Percentiles rank a stretch among this genome's conserved stretches.
Conservation (phyloP, 2,888 invertebrate genomes). For the Ennomos erosarius region DNA sequence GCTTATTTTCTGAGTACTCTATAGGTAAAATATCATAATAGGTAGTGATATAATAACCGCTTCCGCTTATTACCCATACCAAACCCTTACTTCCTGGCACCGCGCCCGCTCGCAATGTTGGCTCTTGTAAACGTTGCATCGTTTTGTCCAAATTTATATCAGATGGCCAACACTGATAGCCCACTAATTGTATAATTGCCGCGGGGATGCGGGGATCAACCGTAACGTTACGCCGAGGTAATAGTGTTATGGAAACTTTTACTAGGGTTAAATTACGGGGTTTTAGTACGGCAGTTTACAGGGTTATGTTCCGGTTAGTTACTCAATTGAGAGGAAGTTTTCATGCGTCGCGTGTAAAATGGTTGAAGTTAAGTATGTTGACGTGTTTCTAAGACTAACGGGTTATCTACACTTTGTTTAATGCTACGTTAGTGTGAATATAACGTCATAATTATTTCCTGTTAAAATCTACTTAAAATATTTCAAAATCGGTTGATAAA, state of each 20-base stretch:
- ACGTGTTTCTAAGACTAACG: too few relatives aligned
- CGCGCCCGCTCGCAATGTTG: slow-evolving; percentile 45
- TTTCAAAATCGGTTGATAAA: too few relatives aligned
- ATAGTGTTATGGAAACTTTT: slow-evolving; percentile 18
- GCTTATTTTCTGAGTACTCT: too few relatives aligned
- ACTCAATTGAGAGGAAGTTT: slow-evolving; percentile 9
- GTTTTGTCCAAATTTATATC: slow-evolving; percentile 58
- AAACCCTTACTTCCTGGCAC: slow-evolving; percentile 36
- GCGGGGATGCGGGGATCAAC: slow-evolving; percentile 9
- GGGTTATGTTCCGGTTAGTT: slow-evolving; percentile 13
- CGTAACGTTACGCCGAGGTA: slow-evolving; percentile 4
- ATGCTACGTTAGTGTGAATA: too few relatives aligned
- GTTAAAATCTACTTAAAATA: too few relatives aligned
- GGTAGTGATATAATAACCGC: background rate
- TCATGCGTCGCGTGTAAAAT: slow-evolving; percentile 3
- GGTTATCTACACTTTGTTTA: too few relatives aligned
- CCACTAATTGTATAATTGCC: slow-evolving; percentile 55
- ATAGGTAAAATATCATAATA: background rate
- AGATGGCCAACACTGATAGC: slow-evolving; percentile 54
- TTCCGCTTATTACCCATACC: slow-evolving; percentile 32
- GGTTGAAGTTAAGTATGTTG: background rate
- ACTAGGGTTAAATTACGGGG: slow-evolving; percentile 7
- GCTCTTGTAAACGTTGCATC: slow-evolving; percentile 58
- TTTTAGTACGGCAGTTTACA: background rate
- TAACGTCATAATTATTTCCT: too few relatives aligned